Percentiles rank a stretch among this genome's conserved stretches.
These are phyloP conservation scores for Coregonus ussuriensis DNA, from an alignment of 2,797 vertebrate genomes.

Conservation along the genomic window DNA sequence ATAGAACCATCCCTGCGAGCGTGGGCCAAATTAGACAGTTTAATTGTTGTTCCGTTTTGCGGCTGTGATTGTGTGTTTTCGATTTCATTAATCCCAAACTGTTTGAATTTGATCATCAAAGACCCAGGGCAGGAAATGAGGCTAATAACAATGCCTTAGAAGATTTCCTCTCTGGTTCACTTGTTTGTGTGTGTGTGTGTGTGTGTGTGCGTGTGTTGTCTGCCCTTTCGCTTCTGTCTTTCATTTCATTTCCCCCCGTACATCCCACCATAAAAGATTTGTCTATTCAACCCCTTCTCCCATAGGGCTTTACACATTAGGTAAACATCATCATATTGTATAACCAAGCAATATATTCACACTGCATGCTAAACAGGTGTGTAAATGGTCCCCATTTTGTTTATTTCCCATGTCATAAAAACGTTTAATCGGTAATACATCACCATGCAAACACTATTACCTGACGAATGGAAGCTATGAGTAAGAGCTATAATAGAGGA, in stretches of 20 bases:
- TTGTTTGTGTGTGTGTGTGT: not conserved
- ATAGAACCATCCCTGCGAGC: conserved; percentile 46
- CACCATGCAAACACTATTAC: conserved; percentile 42
- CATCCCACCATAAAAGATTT: not conserved
- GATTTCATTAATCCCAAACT: conserved; percentile 40
- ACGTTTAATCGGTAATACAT: conserved; percentile 52
- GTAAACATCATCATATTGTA: not conserved
- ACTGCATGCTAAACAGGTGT: conserved; percentile 46
- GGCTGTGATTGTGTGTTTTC: conserved; percentile 49
- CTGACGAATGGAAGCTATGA: conserved; percentile 59
- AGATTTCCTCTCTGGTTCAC: conserved; percentile 48
- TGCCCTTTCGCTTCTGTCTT: not conserved
- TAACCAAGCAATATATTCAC: not conserved
- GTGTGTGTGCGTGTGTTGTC: not conserved
- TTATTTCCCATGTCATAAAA: conserved; percentile 28
- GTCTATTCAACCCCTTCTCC: not conserved
- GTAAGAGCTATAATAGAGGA: conserved; percentile 37
- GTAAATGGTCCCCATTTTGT: conserved; percentile 25
- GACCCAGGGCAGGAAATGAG: conserved; percentile 58
- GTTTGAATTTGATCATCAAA: conserved; percentile 64
- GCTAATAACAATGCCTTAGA: conserved; percentile 40
- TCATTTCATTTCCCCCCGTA: not conserved
- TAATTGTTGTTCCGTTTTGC: conserved; percentile 58
- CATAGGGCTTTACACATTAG: not conserved
- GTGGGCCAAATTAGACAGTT: conserved; percentile 69